Conservation (phyloP, 2,797 vertebrate species). For the Epinephelus coioides region DNA sequence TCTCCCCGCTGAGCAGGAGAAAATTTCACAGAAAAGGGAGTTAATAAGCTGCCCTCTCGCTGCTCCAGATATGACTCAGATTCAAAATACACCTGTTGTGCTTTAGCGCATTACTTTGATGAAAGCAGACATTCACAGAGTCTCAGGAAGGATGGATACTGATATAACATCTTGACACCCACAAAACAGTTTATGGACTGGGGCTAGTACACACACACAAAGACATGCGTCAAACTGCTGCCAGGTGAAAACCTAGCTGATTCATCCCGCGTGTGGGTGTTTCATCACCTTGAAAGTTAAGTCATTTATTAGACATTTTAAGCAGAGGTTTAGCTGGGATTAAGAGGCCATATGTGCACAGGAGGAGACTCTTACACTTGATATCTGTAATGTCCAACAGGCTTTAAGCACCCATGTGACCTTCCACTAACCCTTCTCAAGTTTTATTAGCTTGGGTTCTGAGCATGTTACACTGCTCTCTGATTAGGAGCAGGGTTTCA, state of each 20-base stretch:
- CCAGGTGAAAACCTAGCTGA: conserved; percentile 14
- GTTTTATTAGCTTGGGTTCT: background rate
- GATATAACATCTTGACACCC: conserved; percentile 23
- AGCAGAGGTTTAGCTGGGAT: background rate
- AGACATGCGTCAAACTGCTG: conserved; percentile 18
- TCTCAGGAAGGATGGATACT: conserved; percentile 16
- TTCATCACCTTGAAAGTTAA: conserved; percentile 11
- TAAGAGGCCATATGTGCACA: background rate
- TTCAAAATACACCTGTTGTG: conserved; percentile 57
- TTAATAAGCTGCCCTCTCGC: conserved; percentile 49
- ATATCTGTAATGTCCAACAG: background rate
- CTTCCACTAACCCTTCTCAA: background rate
- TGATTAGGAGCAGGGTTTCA: no score
- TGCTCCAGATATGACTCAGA: conserved; percentile 53
- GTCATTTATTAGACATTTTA: conserved; percentile 16
- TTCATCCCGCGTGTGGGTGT: conserved; percentile 7
- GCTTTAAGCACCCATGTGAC: background rate
- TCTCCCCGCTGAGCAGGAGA: conserved; percentile 41
- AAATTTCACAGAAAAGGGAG: conserved; percentile 26
- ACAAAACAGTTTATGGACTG: conserved; percentile 28
- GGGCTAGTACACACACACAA: background rate
- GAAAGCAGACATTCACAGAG: conserved; percentile 16
- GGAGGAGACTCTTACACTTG: background rate
- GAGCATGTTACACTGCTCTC: no score
- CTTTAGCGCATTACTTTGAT: conserved; percentile 39